Percentiles rank a stretch among this genome's conserved stretches.
These are phyloP conservation scores for Apodemus agrarius DNA, from an alignment of 2,797 vertebrate species.

Conservation along the genomic window DNA sequence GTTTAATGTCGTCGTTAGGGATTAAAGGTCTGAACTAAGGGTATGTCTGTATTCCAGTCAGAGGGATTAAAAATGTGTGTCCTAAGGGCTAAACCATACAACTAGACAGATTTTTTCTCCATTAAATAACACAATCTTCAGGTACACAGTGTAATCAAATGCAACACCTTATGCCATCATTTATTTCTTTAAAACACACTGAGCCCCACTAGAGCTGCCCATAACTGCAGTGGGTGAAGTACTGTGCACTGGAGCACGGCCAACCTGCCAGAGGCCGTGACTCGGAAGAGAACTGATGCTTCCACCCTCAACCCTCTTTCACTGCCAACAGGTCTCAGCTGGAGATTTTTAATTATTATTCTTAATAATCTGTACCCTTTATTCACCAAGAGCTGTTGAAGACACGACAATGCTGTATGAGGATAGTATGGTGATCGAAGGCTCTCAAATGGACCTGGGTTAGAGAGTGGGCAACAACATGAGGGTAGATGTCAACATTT, in stretches of 20 bases:
- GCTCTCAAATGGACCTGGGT: background rate
- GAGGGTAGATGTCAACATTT: background rate
- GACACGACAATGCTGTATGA: accelerated
- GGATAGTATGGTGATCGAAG: accelerated
- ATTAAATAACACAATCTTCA: background rate
- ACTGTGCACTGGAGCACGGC: no score
- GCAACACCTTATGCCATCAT: background rate
- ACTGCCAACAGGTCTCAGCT: background rate
- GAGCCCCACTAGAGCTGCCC: background rate
- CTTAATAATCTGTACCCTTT: background rate
- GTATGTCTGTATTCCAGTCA: background rate
- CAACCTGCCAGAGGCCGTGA: no score
- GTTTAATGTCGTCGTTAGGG: background rate
- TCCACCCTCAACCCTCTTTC: no score
- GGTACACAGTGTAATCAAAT: background rate
- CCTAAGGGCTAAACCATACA: background rate
- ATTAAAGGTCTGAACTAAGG: background rate
- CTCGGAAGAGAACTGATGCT: background rate
- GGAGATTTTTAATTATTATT: background rate
- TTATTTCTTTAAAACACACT: background rate
- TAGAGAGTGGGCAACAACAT: background rate
- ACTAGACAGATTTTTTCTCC: background rate
- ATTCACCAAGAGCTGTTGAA: background rate
- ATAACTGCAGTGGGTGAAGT: background rate
- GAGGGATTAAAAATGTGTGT: background rate